phyloP scores from a whole-genome alignment of 2,888 invertebrate species.

The Reticulitermes lucifugus region DNA sequence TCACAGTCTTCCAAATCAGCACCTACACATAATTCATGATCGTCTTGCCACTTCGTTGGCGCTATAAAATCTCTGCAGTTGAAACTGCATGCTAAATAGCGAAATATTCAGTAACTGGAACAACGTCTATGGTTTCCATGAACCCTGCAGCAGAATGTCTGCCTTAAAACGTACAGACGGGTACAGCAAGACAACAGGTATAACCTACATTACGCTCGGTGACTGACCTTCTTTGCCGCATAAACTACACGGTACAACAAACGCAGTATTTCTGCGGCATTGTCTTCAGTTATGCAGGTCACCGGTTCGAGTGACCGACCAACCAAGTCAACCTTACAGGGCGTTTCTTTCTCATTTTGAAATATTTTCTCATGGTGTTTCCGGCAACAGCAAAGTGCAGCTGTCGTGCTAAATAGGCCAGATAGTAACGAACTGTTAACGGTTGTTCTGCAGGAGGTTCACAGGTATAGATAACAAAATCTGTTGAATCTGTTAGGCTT shows the following conservation, averaged over 20 bases:
- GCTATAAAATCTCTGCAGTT: too few species aligned
- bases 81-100: too few species aligned
- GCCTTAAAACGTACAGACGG: background rate
- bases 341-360: background rate
- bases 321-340: background rate
- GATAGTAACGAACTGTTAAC: background rate
- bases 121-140: too few species aligned
- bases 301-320: conserved; percentile 2
- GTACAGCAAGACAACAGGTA: background rate
- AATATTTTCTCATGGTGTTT: background rate
- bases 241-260: background rate
- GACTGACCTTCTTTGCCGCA: background rate
- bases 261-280: background rate
- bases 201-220: background rate
- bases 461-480: too few species aligned
- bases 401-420: background rate
- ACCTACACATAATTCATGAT: too few species aligned
- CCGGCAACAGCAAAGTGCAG: background rate
- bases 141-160: too few species aligned
- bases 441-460: background rate
- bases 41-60: too few species aligned
- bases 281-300: conserved; percentile 4
- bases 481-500: too few species aligned
- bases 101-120: too few species aligned
- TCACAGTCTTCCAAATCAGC: too few species aligned